Base-by-base conservation (phyloP, 2,797 vertebrate species). In the Gymnodraco acuticeps region DNA sequence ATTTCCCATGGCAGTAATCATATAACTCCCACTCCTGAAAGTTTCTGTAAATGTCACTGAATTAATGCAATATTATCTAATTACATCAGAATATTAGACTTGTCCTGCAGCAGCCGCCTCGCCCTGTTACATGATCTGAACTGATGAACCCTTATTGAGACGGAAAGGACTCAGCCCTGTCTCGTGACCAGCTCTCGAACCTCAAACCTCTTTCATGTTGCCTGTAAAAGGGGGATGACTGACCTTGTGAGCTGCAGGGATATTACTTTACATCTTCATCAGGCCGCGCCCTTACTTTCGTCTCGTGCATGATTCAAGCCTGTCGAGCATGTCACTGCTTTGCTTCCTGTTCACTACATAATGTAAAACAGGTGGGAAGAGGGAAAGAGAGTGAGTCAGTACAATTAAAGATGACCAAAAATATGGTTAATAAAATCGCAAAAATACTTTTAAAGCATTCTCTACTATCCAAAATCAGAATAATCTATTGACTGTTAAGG, bases 181-280 rank as follows among this genome's bases (percentile, higher is more conserved):
- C 92, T 93, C 73, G 54, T 89, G 92, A 94, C 90, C 90, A 66
- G 2, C 0, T 8, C 71, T 78, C 83, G 84, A 93, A 91, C 90
- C 71, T 78, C 83, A 83, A 93, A 91, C 90, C 75, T 82, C 80
- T 86, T 92, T 86, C 74, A 84, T 70, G 90, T 92, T 86, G 68
- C 75, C 75, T 80, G 85, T 80, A 75, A 86, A 85, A 84, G 16
- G 68, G 71, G 64, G 66, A 45, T 12, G 64, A 46, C 60, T 88
- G 89, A 92, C 88, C 83, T 92, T 86, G 79, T 82, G 80, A n/a
- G 38, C 85, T 82, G 70, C 73, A 2, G 77, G 87, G 90, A 90
- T 92, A 91, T 93, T 90, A 85, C 75, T 86, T 93, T 88, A 92
- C 87, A 27, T 87, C 76, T 78, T 80, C 78, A 61, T 64, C 77